A percentile compares a stretch with the other conserved stretches of the same genome.
phyloP scores from a whole-genome alignment of 1,140 invertebrate genomes.

The Teleopsis dalmanni region DNA sequence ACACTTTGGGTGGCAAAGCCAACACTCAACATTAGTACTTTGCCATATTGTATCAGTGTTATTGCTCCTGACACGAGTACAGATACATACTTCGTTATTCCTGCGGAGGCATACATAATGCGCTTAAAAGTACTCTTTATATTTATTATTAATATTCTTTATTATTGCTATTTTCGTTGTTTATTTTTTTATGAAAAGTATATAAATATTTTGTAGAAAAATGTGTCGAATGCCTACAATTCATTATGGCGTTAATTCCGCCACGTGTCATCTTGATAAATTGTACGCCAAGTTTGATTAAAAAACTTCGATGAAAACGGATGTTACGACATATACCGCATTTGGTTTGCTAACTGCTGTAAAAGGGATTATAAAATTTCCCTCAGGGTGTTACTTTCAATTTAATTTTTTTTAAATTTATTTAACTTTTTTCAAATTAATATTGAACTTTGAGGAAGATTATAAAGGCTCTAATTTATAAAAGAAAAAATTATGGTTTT shows the following conservation, averaged over 20 bases:
- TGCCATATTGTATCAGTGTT: not conserved
- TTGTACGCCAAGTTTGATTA: constrained; percentile 12
- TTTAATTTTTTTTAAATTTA: not conserved
- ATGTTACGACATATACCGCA: constrained; percentile 9
- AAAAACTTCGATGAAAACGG: constrained; percentile 12
- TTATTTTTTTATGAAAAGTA: not conserved
- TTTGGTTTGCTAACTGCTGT: constrained; percentile 5
- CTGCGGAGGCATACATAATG: no score
- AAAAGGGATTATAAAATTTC: not conserved
- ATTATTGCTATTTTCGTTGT: not conserved
- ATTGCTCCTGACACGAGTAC: no score
- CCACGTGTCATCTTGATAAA: constrained; percentile 18
- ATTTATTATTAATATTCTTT: constrained; percentile 1
- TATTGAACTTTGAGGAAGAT: no score
- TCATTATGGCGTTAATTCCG: constrained; percentile 17
- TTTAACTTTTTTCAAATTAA: no score
- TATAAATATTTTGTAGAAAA: not conserved
- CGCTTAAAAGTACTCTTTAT: not conserved
- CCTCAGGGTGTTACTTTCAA: not conserved
- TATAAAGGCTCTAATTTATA: no score
- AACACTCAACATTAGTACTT: not conserved
- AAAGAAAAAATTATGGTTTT: no score
- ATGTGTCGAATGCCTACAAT: constrained; percentile 11
- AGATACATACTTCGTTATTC: no score
- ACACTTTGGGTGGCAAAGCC: constrained; percentile 6